Evolutionary conservation across 1,140 invertebrate species (phyloP).

Genomic region (Aphaenogaster floridana): DNA sequence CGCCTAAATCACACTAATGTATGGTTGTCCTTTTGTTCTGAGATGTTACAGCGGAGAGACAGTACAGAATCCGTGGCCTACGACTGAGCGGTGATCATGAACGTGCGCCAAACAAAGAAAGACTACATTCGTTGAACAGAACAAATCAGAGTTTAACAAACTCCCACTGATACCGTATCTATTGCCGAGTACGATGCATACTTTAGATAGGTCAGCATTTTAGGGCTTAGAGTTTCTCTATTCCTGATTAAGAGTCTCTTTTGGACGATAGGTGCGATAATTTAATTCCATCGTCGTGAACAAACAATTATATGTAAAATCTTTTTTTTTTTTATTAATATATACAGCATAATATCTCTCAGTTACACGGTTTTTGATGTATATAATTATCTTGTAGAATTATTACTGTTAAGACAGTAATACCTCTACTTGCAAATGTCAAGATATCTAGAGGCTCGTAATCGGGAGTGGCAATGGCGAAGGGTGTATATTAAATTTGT

Average conservation of each 20-base stretch:
- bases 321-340: constrained; percentile 16
- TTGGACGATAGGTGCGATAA: neutral
- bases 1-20: constrained; percentile 86
- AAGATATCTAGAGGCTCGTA: constrained; percentile 79
- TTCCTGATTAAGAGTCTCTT: constrained; percentile 82
- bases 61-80: constrained; percentile 87
- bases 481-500: constrained; percentile 60
- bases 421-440: neutral
- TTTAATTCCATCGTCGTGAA: neutral
- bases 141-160: constrained; percentile 85
- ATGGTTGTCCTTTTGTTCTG: constrained; percentile 88
- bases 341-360: neutral
- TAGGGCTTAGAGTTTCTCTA: constrained; percentile 82
- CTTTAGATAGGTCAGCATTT: constrained; percentile 86
- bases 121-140: constrained; percentile 86
- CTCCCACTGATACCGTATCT: constrained; percentile 83
- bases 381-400: neutral
- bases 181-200: constrained; percentile 81
- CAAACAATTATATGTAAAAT: neutral
- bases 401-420: constrained; percentile 21
- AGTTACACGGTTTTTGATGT: neutral
- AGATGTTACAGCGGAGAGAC: constrained; percentile 87
- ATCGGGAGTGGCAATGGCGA: constrained; percentile 82
- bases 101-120: constrained; percentile 86
- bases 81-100: constrained; percentile 87